Conservation (phyloP, 2,113 vertebrate genomes). For the Piaya cayana region DNA sequence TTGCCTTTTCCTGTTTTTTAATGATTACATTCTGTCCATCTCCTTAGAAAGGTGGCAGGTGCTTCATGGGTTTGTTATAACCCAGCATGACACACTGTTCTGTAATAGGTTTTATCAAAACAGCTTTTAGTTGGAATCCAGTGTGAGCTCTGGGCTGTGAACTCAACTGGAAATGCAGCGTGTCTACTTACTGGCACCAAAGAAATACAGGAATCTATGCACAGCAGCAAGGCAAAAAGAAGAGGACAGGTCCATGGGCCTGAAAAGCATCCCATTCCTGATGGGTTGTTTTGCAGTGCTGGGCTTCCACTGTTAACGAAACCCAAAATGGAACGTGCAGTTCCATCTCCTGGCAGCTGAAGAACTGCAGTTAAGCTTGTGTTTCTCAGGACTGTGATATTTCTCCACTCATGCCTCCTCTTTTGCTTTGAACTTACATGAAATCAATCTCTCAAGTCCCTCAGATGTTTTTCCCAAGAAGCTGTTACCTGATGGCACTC, state of each 20-base stretch:
- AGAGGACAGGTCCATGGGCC: fast-evolving
- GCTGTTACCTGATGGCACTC: not conserved
- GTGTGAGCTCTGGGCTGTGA: not conserved
- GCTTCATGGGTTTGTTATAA: not conserved
- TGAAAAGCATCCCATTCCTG: not conserved
- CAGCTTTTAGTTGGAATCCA: not conserved
- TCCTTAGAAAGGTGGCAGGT: not conserved
- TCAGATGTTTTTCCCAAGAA: not conserved
- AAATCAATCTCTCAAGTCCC: not conserved
- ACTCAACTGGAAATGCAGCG: not conserved
- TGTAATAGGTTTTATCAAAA: not conserved
- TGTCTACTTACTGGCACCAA: not conserved
- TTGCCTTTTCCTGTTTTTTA: not conserved
- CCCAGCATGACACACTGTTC: not conserved
- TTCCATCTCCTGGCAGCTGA: not conserved
- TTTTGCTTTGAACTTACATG: not conserved
- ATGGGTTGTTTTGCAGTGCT: no score
- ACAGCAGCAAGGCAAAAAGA: not conserved
- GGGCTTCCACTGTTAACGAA: fast-evolving
- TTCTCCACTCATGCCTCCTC: not conserved
- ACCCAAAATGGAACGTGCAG: fast-evolving
- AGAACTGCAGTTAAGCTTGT: fast-evolving
- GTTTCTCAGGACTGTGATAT: not conserved
- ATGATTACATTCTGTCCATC: not conserved
- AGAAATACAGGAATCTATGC: not conserved